These are phyloP conservation scores for Caenorhabditis sp. DNA, from an alignment of 2,888 invertebrate species.

Conservation along the genomic window DNA sequence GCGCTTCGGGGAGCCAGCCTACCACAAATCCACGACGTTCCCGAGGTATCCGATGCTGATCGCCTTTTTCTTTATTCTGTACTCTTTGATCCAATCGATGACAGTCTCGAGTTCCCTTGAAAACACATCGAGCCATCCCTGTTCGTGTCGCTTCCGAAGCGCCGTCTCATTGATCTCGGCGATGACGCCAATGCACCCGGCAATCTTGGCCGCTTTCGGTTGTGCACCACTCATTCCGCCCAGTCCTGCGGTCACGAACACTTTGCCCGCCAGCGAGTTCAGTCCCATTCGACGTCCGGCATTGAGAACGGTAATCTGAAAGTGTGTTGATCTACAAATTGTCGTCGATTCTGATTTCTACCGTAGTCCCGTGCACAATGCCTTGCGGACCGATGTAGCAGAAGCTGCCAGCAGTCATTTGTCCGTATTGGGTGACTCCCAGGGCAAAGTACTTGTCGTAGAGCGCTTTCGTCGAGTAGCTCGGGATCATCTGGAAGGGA, in stretches of 20 bases:
- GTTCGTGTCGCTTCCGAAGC: constrained; percentile 82
- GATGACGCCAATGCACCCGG: constrained; percentile 83
- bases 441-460: constrained; percentile 83
- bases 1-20: constrained; percentile 34
- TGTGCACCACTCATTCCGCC: constrained; percentile 82
- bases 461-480: constrained; percentile 82
- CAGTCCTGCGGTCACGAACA: constrained; percentile 83
- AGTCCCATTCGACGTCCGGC: constrained; percentile 82
- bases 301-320: constrained; percentile 83
- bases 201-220: constrained; percentile 83
- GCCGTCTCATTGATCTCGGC: constrained; percentile 83
- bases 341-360: constrained; percentile 77
- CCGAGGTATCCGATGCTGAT: constrained; percentile 83
- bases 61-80: constrained; percentile 76
- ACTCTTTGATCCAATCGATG: constrained; percentile 72
- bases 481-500: constrained; percentile 82
- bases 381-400: constrained; percentile 85
- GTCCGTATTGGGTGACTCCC: constrained; percentile 83
- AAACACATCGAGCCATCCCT: constrained; percentile 83
- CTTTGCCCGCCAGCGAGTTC: constrained; percentile 81
- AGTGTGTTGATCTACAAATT: too few species aligned
- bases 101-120: constrained; percentile 80
- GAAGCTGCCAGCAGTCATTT: constrained; percentile 84
- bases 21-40: constrained; percentile 83
- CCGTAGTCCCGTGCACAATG: constrained; percentile 84